Evolutionary conservation across 2,888 invertebrate genomes (phyloP), one percentile per base, ranked within the genome.

Genomic region (Portevinia maculata): DNA sequence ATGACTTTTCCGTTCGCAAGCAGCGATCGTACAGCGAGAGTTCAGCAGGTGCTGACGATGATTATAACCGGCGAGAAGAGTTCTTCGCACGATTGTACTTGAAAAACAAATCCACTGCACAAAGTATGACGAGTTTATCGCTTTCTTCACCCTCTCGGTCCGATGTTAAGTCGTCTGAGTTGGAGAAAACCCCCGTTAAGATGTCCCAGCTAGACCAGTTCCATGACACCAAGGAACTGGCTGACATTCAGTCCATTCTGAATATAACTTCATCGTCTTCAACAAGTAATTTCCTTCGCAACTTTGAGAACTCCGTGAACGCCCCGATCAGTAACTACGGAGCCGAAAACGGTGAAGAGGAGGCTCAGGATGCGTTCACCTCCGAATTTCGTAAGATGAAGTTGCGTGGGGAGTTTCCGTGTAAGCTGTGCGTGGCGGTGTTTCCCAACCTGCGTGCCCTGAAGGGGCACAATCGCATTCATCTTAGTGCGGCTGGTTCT

Each of bases 331-430:
- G 89, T n/a, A 92, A 90, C 15, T 90, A 88, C 70, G 88, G 89
- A n/a, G 69, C 88, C 32, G 90, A 90, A 4, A 89, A 89, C 7
- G 92, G 92, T 53, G 93, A 94, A 85, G 94, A 96, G 87, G 96
- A 96, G 88, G 94, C 94, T 0, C 96, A 97, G 89, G 96, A 97
- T 87, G 93, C 94, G 37, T 96, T 96, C 86, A 95, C 96, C 0
- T 94, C 95, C 0, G 96, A 96, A 86, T 96, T 97, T 86, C 92
- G 96, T n/a, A 94, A 95, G 85, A 97, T 97, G 97, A 97, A 97
- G 88, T 89, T 96, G 52, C 94, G 96, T 37, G 97, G 97, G 0
- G 96, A 97, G 88, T 97, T 97, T 87, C 96, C 97, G 0, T 98
- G 98, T 89, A 93, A 97, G 78, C 92, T 97, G n/a, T 98, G 98